A percentile compares a stretch with the other conserved stretches of the same genome.
Evolutionary conservation across 1,140 invertebrate species (phyloP).

Genomic region (Cydia splendana): DNA sequence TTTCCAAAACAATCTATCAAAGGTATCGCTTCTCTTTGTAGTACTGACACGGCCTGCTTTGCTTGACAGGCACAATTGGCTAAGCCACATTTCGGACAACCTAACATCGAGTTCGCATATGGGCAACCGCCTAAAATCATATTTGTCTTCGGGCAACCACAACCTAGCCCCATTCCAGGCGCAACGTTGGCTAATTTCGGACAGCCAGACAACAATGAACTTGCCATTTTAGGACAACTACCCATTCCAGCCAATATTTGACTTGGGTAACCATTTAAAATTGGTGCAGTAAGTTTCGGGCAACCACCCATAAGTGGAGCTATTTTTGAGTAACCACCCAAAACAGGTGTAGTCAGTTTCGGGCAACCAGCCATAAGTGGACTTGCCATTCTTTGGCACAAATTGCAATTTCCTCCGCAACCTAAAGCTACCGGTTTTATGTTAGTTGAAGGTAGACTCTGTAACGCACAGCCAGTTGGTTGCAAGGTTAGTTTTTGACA

Average conservation of each 20-base stretch:
- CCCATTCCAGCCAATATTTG: background rate
- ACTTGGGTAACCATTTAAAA: background rate
- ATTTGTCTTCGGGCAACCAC: conserved; percentile 6
- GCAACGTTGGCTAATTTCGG: background rate
- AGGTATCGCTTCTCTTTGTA: conserved; percentile 34
- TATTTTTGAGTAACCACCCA: background rate
- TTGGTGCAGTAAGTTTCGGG: background rate
- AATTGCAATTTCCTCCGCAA: background rate
- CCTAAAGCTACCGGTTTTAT: conserved; percentile 3
- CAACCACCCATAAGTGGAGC: background rate
- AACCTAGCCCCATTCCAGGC: background rate
- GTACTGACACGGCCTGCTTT: background rate
- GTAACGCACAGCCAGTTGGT: background rate
- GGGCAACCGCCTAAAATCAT: conserved; percentile 11
- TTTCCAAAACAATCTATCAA: conserved; percentile 45
- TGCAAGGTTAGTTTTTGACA: conserved; percentile 12
- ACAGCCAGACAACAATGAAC: background rate
- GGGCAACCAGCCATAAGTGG: background rate
- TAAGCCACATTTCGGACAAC: background rate
- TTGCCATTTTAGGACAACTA: background rate
- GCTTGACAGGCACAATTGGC: background rate
- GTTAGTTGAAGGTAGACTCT: background rate
- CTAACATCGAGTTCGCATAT: background rate
- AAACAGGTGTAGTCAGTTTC: background rate
- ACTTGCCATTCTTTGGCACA: background rate